phyloP scores from a whole-genome alignment of 2,113 vertebrate genomes.

The Phocoena phocoena region DNA sequence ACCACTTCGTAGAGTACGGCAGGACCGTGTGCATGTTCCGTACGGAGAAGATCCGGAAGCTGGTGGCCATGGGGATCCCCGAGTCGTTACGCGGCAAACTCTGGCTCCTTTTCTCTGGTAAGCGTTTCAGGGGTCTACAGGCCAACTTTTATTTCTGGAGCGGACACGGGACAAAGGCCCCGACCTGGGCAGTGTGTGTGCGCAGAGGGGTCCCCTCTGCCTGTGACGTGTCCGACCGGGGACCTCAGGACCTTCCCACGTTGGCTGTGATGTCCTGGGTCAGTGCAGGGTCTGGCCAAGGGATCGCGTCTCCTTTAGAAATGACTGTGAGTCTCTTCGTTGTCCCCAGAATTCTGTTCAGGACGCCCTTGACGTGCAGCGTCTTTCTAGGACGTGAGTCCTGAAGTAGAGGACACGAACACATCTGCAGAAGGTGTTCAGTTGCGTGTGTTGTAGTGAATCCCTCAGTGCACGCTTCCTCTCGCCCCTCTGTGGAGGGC shows the following conservation, averaged over 20 bases:
- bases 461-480: neutral
- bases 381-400: neutral
- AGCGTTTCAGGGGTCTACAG: neutral
- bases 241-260: neutral
- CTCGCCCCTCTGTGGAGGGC: accelerated
- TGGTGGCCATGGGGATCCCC: slow-evolving; percentile 95
- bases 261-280: neutral
- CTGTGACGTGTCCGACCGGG: accelerated
- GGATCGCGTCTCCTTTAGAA: neutral
- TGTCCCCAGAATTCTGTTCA: neutral
- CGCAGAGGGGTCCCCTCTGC: neutral
- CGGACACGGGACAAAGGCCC: neutral
- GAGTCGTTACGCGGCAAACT: slow-evolving; percentile 94
- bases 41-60: slow-evolving; percentile 93
- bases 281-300: neutral
- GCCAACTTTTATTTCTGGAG: neutral
- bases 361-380: neutral
- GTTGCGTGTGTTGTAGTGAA: neutral
- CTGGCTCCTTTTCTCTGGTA: slow-evolving; percentile 96
- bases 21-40: slow-evolving; percentile 96
- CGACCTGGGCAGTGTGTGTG: too few relatives aligned
- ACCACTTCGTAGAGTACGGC: slow-evolving; percentile 93
- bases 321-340: neutral
- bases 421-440: neutral
- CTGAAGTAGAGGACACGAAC: neutral